Percentiles rank a stretch among this genome's conserved stretches.
These are phyloP conservation scores for Lysandra coridon DNA, from an alignment of 2,888 invertebrate genomes.

Conservation along the genomic window DNA sequence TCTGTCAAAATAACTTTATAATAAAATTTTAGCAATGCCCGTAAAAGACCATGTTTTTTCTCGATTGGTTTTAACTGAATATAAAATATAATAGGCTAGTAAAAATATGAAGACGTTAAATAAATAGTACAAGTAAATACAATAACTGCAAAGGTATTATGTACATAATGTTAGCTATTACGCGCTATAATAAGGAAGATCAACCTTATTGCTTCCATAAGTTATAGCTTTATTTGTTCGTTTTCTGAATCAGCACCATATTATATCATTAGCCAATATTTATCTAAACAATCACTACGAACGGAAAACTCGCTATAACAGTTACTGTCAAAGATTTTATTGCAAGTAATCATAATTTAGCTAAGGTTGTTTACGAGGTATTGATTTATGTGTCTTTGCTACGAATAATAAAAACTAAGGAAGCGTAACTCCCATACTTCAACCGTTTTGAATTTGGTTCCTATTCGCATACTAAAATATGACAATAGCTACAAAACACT, in stretches of 20 bases:
- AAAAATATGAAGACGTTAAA: not conserved
- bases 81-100: not conserved
- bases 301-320: not conserved
- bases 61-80: too few relatives aligned
- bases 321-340: not conserved
- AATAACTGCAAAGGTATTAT: not conserved
- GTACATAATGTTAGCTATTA: not conserved
- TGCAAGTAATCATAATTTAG: too few relatives aligned
- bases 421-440: too few relatives aligned
- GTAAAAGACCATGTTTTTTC: too few relatives aligned
- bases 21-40: too few relatives aligned
- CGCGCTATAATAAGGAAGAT: not conserved
- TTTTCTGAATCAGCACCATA: not conserved
- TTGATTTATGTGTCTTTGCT: not conserved
- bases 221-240: conserved; percentile 10
- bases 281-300: not conserved
- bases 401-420: too few relatives aligned
- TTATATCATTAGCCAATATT: conserved; percentile 7
- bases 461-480: too few relatives aligned
- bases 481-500: too few relatives aligned
- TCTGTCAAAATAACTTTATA: too few relatives aligned
- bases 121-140: not conserved
- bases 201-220: not conserved
- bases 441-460: too few relatives aligned
- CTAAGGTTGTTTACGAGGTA: not conserved